Evolutionary conservation across 2,797 vertebrate species (phyloP).

Genomic region (Muscicapa striata): DNA sequence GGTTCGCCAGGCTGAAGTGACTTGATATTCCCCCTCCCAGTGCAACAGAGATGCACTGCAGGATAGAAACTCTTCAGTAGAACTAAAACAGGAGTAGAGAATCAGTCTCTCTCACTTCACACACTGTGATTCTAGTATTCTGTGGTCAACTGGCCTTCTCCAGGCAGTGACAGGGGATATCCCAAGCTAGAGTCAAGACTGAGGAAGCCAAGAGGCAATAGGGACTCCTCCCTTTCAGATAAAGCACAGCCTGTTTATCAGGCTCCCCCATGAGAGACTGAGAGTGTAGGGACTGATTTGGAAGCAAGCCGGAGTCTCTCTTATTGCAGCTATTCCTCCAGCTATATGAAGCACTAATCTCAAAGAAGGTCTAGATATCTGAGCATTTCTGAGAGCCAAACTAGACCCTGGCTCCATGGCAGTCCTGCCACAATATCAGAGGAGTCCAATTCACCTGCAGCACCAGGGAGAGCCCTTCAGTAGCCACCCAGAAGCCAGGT

Average conservation of each 20-base stretch:
- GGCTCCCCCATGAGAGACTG: background rate
- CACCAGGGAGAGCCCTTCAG: background rate
- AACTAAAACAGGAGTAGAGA: background rate
- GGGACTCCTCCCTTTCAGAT: background rate
- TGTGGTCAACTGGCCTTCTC: background rate
- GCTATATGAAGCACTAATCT: background rate
- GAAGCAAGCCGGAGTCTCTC: background rate
- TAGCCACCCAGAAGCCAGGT: background rate
- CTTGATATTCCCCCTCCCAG: rapidly evolving
- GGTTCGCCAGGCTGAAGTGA: background rate
- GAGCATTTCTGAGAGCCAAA: background rate
- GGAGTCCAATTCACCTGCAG: background rate
- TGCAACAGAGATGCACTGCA: background rate
- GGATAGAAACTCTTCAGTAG: background rate
- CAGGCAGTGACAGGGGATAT: background rate
- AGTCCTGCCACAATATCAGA: background rate
- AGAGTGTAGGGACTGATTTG: background rate
- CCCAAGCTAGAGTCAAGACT: background rate
- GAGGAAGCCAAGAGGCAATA: background rate
- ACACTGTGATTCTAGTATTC: background rate
- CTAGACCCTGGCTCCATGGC: background rate
- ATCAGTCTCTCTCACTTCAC: background rate
- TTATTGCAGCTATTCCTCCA: background rate
- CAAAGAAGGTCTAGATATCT: background rate
- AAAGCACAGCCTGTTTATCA: background rate